Evolutionary conservation across 1,140 invertebrate genomes (phyloP), one percentile per base, ranked within the genome.

Genomic region (Platyura marginata): DNA sequence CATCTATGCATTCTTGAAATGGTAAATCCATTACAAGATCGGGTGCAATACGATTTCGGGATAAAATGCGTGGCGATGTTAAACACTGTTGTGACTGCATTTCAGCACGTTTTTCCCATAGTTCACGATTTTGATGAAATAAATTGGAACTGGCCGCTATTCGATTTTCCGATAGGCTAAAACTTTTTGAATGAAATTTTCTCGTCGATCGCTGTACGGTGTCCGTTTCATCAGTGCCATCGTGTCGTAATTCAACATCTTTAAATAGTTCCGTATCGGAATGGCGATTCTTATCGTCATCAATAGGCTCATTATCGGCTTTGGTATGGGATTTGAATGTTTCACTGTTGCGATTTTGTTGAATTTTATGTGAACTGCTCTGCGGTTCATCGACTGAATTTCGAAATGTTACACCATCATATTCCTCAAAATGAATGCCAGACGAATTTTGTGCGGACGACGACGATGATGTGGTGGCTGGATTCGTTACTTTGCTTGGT

Each of bases 11-110:
- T 54, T 48, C 19, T 18, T 50, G 46, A 2, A 76, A 50, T 8
- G 82, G 81, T 15, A 87, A 57, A 54, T 85, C 81, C 68, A 84
- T 77, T 2, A 87, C 81, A 2, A 87, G 58, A 55, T 87, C 82
- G 0, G 81, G 82, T 0, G 81, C 40, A 22, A 41, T 20, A 15
- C 44, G 39, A 36, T 39, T 46, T 3, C 44, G 35, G 15, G 21
- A 23, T 22, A 46, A 37, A 39, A 46, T 42, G 6, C 40, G 15
- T 6, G 40, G 34, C 35, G 41, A 23, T 2, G 22, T 38, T 16
- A 39, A 44, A 44, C 22, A 38, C 5, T 42, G 43, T 10, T 21
- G 21, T 33, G 33, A 29, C 5, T 18, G 3, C 15, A 33, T 18
- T 40, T 46, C 40, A 13, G 72, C 71, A 19, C 73, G 54, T 46